phyloP scores from a whole-genome alignment of 2,888 invertebrate genomes.

The Drosophila mercatorum region DNA sequence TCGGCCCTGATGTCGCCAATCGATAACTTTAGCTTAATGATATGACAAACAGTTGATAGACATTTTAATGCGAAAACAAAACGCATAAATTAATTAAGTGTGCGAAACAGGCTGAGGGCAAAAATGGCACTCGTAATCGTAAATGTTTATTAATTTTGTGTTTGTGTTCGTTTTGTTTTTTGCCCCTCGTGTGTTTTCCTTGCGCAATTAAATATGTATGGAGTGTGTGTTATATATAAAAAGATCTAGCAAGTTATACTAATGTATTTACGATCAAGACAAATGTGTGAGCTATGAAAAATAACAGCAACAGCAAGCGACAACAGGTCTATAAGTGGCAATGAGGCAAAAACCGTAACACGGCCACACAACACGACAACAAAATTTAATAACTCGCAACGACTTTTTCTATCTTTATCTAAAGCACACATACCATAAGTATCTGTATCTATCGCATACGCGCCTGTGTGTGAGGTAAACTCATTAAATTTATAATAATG shows the following conservation, averaged over 20 bases:
- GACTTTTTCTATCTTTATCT: constrained; percentile 54
- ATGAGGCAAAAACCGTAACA: constrained; percentile 74
- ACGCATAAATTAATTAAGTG: constrained; percentile 73
- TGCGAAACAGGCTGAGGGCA: constrained; percentile 25
- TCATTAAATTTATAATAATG: constrained; percentile 77
- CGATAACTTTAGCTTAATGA: constrained; percentile 35
- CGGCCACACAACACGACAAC: constrained; percentile 77
- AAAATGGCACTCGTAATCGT: constrained; percentile 59
- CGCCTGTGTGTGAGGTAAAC: constrained; percentile 53
- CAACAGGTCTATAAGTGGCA: constrained; percentile 65
- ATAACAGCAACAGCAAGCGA: constrained; percentile 17
- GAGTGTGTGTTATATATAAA: constrained; percentile 14
- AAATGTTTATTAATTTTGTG: constrained; percentile 69
- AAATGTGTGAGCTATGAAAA: constrained; percentile 72
- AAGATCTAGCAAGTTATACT: constrained; percentile 45
- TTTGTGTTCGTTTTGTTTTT: constrained; percentile 2
- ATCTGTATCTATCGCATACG: background rate
- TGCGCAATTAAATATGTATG: constrained; percentile 54
- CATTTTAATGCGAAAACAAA: constrained; percentile 64
- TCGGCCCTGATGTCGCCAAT: constrained; percentile 27
- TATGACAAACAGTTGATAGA: constrained; percentile 55
- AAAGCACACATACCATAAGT: too few relatives aligned
- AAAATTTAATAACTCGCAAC: constrained; percentile 70
- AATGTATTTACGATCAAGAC: constrained; percentile 75
- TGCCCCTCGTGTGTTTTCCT: background rate